A percentile compares a stretch with the other conserved stretches of the same genome.
Evolutionary conservation across 2,888 invertebrate genomes (phyloP).

Genomic region (Cordilura impudica): DNA sequence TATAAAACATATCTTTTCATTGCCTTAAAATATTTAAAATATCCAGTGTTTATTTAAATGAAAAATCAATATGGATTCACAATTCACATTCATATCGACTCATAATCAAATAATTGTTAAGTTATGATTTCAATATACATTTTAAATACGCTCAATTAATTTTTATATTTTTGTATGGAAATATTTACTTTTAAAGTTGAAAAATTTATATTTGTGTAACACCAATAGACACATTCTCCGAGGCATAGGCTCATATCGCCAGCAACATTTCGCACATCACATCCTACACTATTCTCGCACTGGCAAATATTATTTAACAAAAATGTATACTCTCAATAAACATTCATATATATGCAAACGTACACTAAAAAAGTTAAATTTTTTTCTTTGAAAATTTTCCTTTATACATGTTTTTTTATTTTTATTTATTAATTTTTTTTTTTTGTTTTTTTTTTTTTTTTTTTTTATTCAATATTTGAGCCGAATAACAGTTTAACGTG

Average conservation of each 20-base stretch:
- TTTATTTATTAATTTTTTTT: too few species aligned
- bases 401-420: too few species aligned
- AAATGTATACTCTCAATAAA: not conserved
- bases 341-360: not conserved
- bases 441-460: not conserved
- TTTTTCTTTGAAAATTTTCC: too few species aligned
- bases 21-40: not conserved
- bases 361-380: too few species aligned
- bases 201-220: constrained; percentile 45
- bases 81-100: constrained; percentile 3
- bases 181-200: constrained; percentile 32
- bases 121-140: constrained; percentile 9
- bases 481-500: not conserved
- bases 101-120: constrained; percentile 24
- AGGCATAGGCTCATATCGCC: not conserved
- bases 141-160: constrained; percentile 16
- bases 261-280: constrained; percentile 6
- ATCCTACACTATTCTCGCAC: not conserved
- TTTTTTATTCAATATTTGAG: not conserved
- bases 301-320: constrained; percentile 30
- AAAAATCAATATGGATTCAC: constrained; percentile 3
- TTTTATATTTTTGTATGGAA: constrained; percentile 28
- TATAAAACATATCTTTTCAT: not conserved
- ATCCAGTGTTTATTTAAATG: not conserved
- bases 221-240: constrained; percentile 8